phyloP scores from a whole-genome alignment of 23 tunicate genomes.

The Trididemnum miniatum region DNA sequence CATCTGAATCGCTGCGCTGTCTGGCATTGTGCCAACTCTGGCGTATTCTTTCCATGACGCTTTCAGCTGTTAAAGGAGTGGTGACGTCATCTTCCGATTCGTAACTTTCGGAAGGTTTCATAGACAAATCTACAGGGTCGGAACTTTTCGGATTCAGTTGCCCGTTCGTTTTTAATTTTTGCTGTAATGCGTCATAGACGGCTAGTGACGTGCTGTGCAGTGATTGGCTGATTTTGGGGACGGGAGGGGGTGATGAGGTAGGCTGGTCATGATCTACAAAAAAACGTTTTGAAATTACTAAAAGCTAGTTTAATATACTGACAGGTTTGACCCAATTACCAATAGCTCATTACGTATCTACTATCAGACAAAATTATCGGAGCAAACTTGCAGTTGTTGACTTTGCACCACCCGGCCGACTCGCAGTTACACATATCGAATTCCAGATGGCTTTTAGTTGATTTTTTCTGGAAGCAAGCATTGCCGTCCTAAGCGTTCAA shows the following conservation, averaged over 20 bases:
- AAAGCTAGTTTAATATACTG: no score
- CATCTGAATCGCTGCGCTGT: conserved; percentile 30
- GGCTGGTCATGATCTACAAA: conserved; percentile 26
- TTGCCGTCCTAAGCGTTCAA: no score
- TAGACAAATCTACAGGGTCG: conserved; percentile 40
- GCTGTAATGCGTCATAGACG: conserved; percentile 59
- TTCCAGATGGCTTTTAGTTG: no score
- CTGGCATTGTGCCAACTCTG: conserved; percentile 61
- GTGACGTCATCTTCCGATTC: conserved; percentile 16
- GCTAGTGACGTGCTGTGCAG: conserved; percentile 46
- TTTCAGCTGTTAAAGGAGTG: conserved; percentile 32
- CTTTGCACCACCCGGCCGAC: no score
- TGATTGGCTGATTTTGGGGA: conserved; percentile 8
- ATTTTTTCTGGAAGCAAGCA: no score
- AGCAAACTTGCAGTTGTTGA: no score
- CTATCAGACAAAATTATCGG: no score
- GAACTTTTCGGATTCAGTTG: conserved; percentile 16
- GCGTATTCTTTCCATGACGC: conserved; percentile 58
- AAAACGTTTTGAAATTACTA: no score
- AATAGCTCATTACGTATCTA: no score
- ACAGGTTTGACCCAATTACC: no score
- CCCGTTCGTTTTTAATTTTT: conserved; percentile 43
- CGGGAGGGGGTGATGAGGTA: conserved; percentile 20
- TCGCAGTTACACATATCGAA: no score
- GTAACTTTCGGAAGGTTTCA: conserved; percentile 9